These are phyloP conservation scores for Panthera tigris DNA, from an alignment of 2,113 vertebrate species.

Conservation along the genomic window DNA sequence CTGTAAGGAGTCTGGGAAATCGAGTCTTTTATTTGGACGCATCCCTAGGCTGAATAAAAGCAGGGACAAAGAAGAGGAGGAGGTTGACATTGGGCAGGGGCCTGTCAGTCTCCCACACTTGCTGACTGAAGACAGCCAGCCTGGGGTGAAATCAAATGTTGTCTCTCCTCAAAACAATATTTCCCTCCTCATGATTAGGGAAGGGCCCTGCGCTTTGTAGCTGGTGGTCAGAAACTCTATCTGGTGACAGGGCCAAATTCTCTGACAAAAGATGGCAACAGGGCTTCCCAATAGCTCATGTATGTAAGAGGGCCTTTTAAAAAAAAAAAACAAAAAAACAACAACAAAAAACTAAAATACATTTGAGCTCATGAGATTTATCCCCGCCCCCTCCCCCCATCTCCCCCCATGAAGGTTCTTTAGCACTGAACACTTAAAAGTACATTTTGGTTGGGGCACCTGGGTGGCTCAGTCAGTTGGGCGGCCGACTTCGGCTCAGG, in stretches of 20 bases:
- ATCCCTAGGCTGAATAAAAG: background rate
- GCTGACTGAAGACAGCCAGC: background rate
- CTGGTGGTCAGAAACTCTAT: background rate
- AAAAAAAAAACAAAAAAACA: too few relatives aligned
- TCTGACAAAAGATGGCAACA: background rate
- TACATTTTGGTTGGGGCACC: background rate
- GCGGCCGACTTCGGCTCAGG: too few relatives aligned
- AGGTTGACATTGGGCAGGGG: background rate
- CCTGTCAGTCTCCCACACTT: background rate
- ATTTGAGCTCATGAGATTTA: background rate
- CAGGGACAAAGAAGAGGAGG: background rate
- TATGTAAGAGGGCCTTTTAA: background rate
- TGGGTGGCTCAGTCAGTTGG: too few relatives aligned
- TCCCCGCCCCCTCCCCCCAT: background rate
- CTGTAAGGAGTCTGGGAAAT: background rate
- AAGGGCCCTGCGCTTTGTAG: background rate
- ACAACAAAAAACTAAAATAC: background rate
- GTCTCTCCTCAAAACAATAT: background rate
- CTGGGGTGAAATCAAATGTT: background rate
- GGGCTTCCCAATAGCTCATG: background rate
- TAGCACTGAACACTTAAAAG: background rate
- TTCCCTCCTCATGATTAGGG: background rate
- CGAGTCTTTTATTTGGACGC: background rate
- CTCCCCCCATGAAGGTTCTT: background rate
- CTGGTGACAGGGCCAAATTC: background rate